Evolutionary conservation across 2,888 invertebrate species (phyloP).

Genomic region (Amphipyra berbera): DNA sequence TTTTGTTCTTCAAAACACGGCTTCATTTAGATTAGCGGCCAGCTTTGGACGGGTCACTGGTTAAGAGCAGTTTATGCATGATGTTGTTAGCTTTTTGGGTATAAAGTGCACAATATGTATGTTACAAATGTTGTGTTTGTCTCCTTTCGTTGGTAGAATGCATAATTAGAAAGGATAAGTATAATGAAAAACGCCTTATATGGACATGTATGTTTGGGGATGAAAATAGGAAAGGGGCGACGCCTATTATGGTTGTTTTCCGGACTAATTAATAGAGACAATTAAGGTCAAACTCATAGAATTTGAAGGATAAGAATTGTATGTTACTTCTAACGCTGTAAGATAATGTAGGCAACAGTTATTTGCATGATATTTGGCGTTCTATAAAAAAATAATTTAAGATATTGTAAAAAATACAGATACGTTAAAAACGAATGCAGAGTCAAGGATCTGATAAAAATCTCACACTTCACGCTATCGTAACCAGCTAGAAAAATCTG

Average conservation of each 20-base stretch:
- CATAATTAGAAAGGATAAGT: conserved; percentile 41
- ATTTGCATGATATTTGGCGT: too few relatives aligned
- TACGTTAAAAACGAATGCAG: too few relatives aligned
- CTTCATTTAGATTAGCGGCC: conserved; percentile 72
- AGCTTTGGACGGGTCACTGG: conserved; percentile 64
- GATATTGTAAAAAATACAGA: too few relatives aligned
- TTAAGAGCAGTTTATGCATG: conserved; percentile 73
- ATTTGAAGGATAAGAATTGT: too few relatives aligned
- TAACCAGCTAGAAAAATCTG: too few relatives aligned
- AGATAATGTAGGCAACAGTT: too few relatives aligned
- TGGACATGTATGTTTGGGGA: too few relatives aligned
- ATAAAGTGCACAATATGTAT: conserved; percentile 70
- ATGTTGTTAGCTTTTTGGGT: conserved; percentile 73
- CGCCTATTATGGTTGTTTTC: not conserved
- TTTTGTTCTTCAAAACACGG: conserved; percentile 69
- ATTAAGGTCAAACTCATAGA: not conserved
- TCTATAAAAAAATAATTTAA: too few relatives aligned
- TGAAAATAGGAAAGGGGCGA: not conserved
- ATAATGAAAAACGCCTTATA: conserved; percentile 6
- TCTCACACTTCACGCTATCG: too few relatives aligned
- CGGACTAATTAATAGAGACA: not conserved
- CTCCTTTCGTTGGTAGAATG: conserved; percentile 42
- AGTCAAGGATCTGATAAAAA: too few relatives aligned
- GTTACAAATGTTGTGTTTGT: conserved; percentile 66
- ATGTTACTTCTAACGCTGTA: too few relatives aligned